phyloP scores from a whole-genome alignment of 2,797 vertebrate genomes.

The Picus viridis region DNA sequence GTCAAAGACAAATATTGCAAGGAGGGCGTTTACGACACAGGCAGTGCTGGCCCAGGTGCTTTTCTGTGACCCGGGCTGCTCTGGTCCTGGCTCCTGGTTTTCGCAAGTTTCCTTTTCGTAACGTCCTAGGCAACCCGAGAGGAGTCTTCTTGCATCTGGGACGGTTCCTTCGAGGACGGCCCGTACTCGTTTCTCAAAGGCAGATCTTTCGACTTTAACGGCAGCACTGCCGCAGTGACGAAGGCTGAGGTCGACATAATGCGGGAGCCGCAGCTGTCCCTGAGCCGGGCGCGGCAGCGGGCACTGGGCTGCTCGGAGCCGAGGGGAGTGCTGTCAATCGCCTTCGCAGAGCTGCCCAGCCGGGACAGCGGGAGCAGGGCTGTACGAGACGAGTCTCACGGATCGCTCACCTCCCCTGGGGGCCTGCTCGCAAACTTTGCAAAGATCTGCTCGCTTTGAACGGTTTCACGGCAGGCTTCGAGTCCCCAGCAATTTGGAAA shows the following conservation, averaged over 20 bases:
- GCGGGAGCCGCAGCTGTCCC: neutral
- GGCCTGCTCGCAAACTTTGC: neutral
- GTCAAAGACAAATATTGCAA: neutral
- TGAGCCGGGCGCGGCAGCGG: neutral
- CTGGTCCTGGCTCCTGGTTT: neutral
- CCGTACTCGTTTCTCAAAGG: neutral
- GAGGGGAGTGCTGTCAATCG: rapidly evolving
- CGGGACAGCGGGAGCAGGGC: neutral
- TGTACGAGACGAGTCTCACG: neutral
- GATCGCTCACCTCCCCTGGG: neutral
- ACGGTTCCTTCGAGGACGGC: neutral
- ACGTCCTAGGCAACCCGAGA: neutral
- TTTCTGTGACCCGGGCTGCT: too few species aligned
- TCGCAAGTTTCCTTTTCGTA: neutral
- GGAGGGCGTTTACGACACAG: neutral
- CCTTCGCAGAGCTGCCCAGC: neutral
- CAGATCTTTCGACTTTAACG: neutral
- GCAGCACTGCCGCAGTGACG: neutral
- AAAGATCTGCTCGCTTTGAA: neutral
- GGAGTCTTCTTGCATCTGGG: neutral
- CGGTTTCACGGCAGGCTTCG: neutral
- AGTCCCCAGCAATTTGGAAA: neutral
- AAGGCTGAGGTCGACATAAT: neutral
- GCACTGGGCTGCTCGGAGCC: neutral
- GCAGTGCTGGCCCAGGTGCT: neutral